Percentiles rank a stretch among this genome's conserved stretches.
Conservation (phyloP, 2,888 invertebrate species). For the Leptopilina drosophilae region DNA sequence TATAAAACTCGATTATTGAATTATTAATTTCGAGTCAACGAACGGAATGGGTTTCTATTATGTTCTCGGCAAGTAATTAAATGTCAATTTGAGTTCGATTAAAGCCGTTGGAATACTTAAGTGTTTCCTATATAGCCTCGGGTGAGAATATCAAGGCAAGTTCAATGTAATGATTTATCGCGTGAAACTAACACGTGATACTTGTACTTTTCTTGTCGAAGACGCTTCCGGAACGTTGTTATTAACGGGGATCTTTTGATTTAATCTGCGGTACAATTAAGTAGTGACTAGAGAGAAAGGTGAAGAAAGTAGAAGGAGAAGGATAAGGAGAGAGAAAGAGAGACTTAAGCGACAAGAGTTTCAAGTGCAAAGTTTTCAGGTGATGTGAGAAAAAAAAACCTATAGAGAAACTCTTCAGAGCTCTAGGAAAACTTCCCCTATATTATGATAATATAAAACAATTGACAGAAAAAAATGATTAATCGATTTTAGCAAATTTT, state of each 20-base stretch:
- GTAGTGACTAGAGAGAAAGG: conserved; percentile 1
- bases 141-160: conserved; percentile 14
- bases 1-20: background rate
- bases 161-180: conserved; percentile 32
- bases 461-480: too few relatives aligned
- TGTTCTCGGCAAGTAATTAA: conserved; percentile 6
- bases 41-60: conserved; percentile 16
- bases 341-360: conserved; percentile 19
- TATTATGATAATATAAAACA: too few relatives aligned
- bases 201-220: conserved; percentile 7
- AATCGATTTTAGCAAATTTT: too few relatives aligned
- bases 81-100: conserved; percentile 30
- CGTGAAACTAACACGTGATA: background rate
- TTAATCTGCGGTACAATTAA: conserved; percentile 34
- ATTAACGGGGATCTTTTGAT: background rate
- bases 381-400: conserved; percentile 11
- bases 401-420: conserved; percentile 12
- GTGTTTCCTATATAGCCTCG: background rate
- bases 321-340: background rate
- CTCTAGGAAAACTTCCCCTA: background rate
- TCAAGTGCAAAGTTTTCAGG: conserved; percentile 34
- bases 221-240: background rate
- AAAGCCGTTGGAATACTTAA: conserved; percentile 18
- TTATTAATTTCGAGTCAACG: conserved; percentile 7
- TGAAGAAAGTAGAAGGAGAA: background rate